A percentile compares a stretch with the other conserved stretches of the same genome.
These are phyloP conservation scores for Machimus atricapillus DNA, from an alignment of 2,888 invertebrate species.

Conservation along the genomic window DNA sequence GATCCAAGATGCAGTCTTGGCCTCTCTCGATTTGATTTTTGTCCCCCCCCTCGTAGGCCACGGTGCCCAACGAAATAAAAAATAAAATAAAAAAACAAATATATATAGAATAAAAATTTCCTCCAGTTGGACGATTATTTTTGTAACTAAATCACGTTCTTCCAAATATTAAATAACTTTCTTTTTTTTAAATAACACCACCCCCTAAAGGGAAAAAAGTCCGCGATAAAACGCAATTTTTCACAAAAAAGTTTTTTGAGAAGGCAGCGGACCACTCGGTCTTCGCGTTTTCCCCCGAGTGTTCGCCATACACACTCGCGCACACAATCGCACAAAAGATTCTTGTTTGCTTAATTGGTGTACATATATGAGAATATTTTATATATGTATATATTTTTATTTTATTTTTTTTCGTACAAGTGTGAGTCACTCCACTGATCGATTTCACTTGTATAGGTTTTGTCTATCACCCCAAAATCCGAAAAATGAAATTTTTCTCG, in stretches of 20 bases:
- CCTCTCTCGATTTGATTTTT: not conserved
- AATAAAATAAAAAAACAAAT: not conserved
- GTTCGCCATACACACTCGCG: constrained; percentile 42
- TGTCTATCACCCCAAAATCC: not conserved
- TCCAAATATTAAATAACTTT: not conserved
- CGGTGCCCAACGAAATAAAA: not conserved
- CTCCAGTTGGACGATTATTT: not conserved
- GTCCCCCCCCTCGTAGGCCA: not conserved
- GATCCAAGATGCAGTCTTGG: not conserved
- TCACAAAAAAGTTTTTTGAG: constrained; percentile 31
- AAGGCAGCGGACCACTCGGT: constrained; percentile 37
- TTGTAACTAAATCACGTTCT: not conserved
- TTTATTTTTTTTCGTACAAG: not conserved
- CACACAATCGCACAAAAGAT: not conserved
- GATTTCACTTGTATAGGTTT: not conserved
- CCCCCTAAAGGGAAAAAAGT: not conserved
- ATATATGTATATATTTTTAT: not conserved
- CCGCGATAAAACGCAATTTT: constrained; percentile 45
- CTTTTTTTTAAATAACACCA: constrained; percentile 3
- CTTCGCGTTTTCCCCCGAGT: constrained; percentile 34
- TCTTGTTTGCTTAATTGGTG: constrained; percentile 17
- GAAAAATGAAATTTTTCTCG: not conserved
- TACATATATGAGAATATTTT: not conserved
- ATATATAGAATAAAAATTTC: not conserved
- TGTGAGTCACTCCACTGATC: not conserved